These are phyloP conservation scores for Vireo griseus DNA, from an alignment of 2,797 vertebrate species.

Conservation along the genomic window DNA sequence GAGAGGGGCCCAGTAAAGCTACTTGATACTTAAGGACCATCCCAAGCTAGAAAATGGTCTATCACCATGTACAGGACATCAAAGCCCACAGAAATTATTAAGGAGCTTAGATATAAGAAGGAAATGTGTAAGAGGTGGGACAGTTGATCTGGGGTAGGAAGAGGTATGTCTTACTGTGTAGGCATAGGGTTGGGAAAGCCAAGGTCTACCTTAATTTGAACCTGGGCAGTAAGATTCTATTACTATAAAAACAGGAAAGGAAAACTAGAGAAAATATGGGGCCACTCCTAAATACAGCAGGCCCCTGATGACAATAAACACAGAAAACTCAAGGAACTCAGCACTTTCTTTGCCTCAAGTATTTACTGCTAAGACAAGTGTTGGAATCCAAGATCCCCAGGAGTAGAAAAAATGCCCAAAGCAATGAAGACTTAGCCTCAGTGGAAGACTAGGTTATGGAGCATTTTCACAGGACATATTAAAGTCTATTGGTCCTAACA, in stretches of 20 bases:
- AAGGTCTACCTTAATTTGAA: neutral
- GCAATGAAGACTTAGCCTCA: neutral
- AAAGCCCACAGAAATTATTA: neutral
- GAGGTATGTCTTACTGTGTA: neutral
- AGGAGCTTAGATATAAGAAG: neutral
- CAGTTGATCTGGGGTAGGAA: neutral
- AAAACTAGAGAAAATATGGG: neutral
- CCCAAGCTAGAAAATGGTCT: neutral
- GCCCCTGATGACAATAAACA: neutral
- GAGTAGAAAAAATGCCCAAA: neutral
- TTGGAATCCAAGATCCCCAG: neutral
- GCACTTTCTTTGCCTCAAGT: neutral
- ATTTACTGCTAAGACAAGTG: neutral
- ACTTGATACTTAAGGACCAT: neutral
- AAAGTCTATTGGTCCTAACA: neutral
- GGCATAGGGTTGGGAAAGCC: neutral
- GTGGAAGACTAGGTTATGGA: neutral
- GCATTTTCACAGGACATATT: neutral
- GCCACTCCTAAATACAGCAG: neutral
- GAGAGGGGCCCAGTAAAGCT: neutral
- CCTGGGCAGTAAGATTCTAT: neutral
- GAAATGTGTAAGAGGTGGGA: neutral
- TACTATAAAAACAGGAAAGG: neutral
- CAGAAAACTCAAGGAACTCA: neutral
- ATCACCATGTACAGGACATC: neutral